phyloP scores from a whole-genome alignment of 2,113 vertebrate genomes.

The Physeter macrocephalus region DNA sequence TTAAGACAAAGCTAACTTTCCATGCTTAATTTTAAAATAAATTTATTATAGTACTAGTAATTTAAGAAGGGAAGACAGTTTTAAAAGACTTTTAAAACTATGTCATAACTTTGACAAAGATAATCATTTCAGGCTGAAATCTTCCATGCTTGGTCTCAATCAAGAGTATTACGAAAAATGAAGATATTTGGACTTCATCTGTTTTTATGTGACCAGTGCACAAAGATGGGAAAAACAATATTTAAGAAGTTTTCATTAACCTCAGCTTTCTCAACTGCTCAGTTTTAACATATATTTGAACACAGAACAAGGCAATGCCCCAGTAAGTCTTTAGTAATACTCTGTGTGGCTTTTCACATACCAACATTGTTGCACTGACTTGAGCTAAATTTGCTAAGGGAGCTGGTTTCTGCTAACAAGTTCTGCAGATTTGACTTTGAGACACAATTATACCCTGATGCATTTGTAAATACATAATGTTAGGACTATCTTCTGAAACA shows the following conservation, averaged over 20 bases:
- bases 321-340: background rate
- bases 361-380: background rate
- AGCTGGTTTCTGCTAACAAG: background rate
- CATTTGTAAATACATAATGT: background rate
- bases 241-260: background rate
- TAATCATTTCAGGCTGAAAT: slow-evolving; percentile 60
- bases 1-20: slow-evolving; percentile 64
- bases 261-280: background rate
- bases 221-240: background rate
- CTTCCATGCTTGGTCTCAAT: slow-evolving; percentile 63
- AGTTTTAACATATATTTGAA: background rate
- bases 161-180: slow-evolving; percentile 55
- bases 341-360: background rate
- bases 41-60: slow-evolving; percentile 11
- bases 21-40: slow-evolving; percentile 42
- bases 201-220: slow-evolving; percentile 59
- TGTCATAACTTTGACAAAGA: slow-evolving; percentile 64
- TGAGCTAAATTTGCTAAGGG: background rate
- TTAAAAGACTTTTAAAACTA: no score
- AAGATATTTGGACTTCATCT: slow-evolving; percentile 55
- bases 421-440: background rate
- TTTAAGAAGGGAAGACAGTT: slow-evolving; percentile 44
- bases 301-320: background rate
- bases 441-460: background rate
- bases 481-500: background rate